phyloP scores from a whole-genome alignment of 2,797 vertebrate genomes.

The Girardinus metallicus region DNA sequence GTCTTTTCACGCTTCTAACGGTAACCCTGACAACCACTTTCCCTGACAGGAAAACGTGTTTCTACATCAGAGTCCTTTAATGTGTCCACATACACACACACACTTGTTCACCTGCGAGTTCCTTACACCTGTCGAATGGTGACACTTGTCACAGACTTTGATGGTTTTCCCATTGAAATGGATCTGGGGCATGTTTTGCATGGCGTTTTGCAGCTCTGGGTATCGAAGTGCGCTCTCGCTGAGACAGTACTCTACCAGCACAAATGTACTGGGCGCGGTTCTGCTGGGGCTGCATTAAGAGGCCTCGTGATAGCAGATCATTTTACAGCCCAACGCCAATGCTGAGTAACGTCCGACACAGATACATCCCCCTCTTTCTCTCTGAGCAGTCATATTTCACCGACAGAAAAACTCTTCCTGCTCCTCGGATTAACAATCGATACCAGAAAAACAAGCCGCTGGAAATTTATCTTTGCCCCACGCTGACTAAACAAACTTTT shows the following conservation, averaged over 20 bases:
- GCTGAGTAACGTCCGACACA: slow-evolving; percentile 9
- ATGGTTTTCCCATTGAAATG: slow-evolving; percentile 58
- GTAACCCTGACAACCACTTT: slow-evolving; percentile 62
- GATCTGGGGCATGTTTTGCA: slow-evolving; percentile 65
- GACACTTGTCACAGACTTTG: slow-evolving; percentile 44
- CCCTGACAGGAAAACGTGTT: slow-evolving; percentile 38
- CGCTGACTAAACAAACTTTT: no score
- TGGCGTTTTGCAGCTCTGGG: slow-evolving; percentile 27
- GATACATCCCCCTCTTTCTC: background rate
- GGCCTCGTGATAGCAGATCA: slow-evolving; percentile 54
- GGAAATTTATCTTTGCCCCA: slow-evolving; percentile 44
- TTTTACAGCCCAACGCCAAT: slow-evolving; percentile 51
- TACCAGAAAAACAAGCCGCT: slow-evolving; percentile 38
- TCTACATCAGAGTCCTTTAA: slow-evolving; percentile 18
- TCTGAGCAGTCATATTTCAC: slow-evolving; percentile 10
- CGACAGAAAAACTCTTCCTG: slow-evolving; percentile 29
- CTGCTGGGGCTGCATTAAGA: slow-evolving; percentile 53
- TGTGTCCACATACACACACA: background rate
- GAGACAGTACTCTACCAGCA: slow-evolving; percentile 34
- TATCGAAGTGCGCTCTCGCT: slow-evolving; percentile 31
- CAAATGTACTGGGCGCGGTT: slow-evolving; percentile 67
- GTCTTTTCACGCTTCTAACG: slow-evolving; percentile 18
- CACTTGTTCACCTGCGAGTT: slow-evolving; percentile 16
- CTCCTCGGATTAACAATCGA: slow-evolving; percentile 31
- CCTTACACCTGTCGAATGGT: slow-evolving; percentile 31